Percentiles rank a stretch among this genome's conserved stretches.
phyloP scores from a whole-genome alignment of 2,797 vertebrate species.

The Oophaga sylvatica region DNA sequence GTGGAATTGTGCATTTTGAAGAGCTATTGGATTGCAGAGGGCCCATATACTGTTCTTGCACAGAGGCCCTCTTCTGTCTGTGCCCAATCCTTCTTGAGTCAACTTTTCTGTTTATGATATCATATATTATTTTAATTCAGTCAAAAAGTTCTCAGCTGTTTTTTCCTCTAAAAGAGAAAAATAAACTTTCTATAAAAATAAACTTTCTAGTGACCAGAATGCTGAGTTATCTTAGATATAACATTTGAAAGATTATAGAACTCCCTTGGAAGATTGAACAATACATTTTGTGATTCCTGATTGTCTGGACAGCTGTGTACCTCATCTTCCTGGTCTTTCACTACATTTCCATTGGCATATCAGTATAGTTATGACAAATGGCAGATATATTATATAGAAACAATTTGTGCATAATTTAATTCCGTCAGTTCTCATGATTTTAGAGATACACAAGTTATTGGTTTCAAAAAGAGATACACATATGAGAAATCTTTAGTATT shows the following conservation, averaged over 20 bases:
- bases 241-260: constrained; percentile 23
- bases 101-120: not conserved
- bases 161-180: constrained; percentile 1
- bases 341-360: not conserved
- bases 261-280: constrained; percentile 10
- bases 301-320: constrained; percentile 14
- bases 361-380: not conserved
- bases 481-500: not conserved
- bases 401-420: not conserved
- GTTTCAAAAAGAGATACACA: not conserved
- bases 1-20: too few relatives aligned
- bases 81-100: too few relatives aligned
- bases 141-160: not conserved
- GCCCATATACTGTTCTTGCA: too few relatives aligned
- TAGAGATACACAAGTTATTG: not conserved
- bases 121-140: not conserved
- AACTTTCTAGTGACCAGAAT: not conserved
- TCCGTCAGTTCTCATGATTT: not conserved
- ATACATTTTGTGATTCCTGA: constrained; percentile 18
- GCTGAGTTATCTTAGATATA: constrained; percentile 4
- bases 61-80: too few relatives aligned
- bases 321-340: not conserved
- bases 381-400: not conserved
- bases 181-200: not conserved
- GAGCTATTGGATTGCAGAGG: too few relatives aligned